phyloP scores from a whole-genome alignment of 2,113 vertebrate species.

The Trematomus loennbergii region DNA sequence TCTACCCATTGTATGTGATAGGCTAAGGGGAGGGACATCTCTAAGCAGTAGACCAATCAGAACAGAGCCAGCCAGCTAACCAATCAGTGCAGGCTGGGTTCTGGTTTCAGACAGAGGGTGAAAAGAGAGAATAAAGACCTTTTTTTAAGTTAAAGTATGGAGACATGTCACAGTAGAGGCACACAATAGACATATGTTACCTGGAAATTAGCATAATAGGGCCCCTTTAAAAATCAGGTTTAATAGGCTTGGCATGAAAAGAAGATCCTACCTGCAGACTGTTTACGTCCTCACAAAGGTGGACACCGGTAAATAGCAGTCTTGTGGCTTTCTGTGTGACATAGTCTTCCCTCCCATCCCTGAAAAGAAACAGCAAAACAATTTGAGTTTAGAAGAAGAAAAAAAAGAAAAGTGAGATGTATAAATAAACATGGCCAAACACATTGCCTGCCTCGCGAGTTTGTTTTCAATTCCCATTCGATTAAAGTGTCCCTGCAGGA shows the following conservation, averaged over 20 bases:
- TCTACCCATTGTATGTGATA: too few species aligned
- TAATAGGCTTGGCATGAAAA: background rate
- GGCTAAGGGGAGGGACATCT: too few species aligned
- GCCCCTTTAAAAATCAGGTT: too few species aligned
- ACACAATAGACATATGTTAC: too few species aligned
- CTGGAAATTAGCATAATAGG: too few species aligned
- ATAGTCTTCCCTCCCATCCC: background rate
- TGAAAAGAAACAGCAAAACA: slow-evolving; percentile 36
- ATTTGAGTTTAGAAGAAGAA: slow-evolving; percentile 41
- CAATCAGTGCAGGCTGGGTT: too few species aligned
- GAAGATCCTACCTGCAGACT: background rate
- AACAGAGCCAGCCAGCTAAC: too few species aligned
- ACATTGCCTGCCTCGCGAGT: slow-evolving; percentile 60
- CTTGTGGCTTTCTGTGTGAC: background rate
- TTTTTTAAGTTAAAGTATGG: too few species aligned
- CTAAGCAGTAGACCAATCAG: too few species aligned
- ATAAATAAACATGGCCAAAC: slow-evolving; percentile 76
- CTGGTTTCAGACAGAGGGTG: too few species aligned
- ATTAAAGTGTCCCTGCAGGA: slow-evolving; percentile 79
- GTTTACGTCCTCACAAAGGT: background rate
- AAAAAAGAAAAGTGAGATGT: slow-evolving; percentile 40
- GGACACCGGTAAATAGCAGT: background rate
- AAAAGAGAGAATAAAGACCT: too few species aligned
- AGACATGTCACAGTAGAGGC: too few species aligned
- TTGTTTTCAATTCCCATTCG: slow-evolving; percentile 79